Percentiles rank a stretch among this genome's conserved stretches.
These are phyloP conservation scores for Omphaloscelis lunosa DNA, from an alignment of 2,888 invertebrate genomes.

Conservation along the genomic window DNA sequence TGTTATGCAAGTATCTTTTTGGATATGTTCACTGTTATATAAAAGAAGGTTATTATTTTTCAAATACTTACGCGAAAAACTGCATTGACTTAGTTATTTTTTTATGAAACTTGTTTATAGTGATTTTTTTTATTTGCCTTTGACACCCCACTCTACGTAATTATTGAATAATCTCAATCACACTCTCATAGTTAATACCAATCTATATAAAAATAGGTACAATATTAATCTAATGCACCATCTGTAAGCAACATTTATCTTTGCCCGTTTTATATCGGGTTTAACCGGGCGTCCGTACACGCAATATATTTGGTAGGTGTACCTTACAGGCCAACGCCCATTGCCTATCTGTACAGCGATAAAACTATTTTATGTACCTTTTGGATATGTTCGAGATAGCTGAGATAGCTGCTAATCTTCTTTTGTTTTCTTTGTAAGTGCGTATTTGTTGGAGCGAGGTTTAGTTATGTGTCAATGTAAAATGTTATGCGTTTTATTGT, in stretches of 20 bases:
- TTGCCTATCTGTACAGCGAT: constrained; percentile 70
- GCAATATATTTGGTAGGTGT: constrained; percentile 80
- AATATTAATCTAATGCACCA: background rate
- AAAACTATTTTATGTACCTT: constrained; percentile 76
- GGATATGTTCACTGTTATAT: constrained; percentile 39
- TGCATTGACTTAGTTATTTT: background rate
- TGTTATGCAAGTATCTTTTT: constrained; percentile 67
- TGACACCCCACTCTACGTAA: background rate
- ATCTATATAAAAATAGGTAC: background rate
- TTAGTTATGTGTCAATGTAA: constrained; percentile 18
- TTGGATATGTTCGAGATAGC: constrained; percentile 54
- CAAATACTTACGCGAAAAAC: background rate
- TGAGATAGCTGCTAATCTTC: constrained; percentile 61
- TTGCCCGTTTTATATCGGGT: constrained; percentile 76
- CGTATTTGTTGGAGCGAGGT: constrained; percentile 33
- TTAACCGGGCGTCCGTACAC: constrained; percentile 76
- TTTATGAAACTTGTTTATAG: background rate
- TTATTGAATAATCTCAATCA: background rate
- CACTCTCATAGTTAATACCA: background rate
- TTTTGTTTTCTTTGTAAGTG: constrained; percentile 47
- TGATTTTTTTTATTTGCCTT: background rate
- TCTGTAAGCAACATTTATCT: constrained; percentile 57
- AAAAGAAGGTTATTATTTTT: background rate
- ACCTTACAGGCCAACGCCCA: constrained; percentile 77
- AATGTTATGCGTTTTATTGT: constrained; percentile 25